Base-by-base conservation (phyloP, 92 coral and sea anemone species). In the Plumapathes pennacea region DNA sequence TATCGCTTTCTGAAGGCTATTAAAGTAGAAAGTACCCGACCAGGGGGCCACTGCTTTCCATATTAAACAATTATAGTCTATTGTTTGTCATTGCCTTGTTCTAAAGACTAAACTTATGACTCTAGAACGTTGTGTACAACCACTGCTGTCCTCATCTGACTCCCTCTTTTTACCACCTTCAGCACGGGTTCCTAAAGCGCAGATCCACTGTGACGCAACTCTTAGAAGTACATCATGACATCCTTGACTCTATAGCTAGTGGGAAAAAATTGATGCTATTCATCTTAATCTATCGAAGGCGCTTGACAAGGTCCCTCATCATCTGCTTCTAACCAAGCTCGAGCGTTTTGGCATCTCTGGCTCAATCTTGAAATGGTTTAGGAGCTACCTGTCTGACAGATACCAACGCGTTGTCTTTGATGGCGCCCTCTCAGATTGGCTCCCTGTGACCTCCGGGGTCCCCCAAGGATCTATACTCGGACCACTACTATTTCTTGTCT, bases 91-190 rank as follows among this genome's bases (percentile, higher is more conserved):
- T n/a, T n/a, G n/a, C n/a, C n/a, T n/a, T n/a, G n/a, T n/a, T n/a
- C n/a, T n/a, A n/a, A n/a, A n/a, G n/a, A n/a, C n/a, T n/a, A n/a
- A n/a, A n/a, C n/a, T n/a, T n/a, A n/a, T n/a, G n/a, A n/a, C n/a
- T n/a, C 57, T 64, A 27, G 90, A 74, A 31, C 56, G 50, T 8
- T 62, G 86, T 25, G 50, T 74, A 59, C 51, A 74, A 74, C 11
- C 67, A 46, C 50, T 81, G 82, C 38, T 46, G 38, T 45, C 50
- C 40, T 0, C 77, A 72, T 50, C 54, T 81, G 25, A 11, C 28
- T 0, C 56, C 58, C 17, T 40, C 18, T 5, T 18, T 75, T 4
- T 51, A 67, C 25, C 64, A 54, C 25, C 83, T 74, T 15, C 89
- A 73, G 57, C 88, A 81, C 40, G 77, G 88, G 2, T 66, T 46